phyloP scores from a whole-genome alignment of 2,113 vertebrate species.

The Chionomys nivalis region DNA sequence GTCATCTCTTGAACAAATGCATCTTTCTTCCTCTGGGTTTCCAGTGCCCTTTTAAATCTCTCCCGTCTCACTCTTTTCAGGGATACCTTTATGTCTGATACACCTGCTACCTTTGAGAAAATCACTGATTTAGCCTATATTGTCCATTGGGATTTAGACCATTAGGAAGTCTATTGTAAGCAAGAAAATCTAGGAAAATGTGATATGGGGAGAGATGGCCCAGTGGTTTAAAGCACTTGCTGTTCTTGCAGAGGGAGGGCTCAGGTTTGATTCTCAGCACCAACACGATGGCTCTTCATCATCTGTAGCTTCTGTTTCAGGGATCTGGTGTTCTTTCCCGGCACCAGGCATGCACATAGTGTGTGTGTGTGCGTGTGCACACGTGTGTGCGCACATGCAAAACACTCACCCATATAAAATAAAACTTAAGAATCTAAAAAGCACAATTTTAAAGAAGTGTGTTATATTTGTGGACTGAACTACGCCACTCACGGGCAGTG shows the following conservation, averaged over 20 bases:
- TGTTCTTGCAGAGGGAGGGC: background rate
- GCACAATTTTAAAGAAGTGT: background rate
- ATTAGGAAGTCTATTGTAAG: background rate
- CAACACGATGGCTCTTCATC: background rate
- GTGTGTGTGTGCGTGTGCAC: background rate
- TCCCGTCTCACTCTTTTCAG: background rate
- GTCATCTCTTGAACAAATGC: background rate
- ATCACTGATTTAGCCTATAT: background rate
- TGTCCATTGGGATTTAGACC: background rate
- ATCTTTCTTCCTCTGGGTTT: background rate
- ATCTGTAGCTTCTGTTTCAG: background rate
- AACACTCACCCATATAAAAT: background rate
- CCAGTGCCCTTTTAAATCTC: background rate
- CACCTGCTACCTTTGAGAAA: background rate
- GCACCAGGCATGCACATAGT: background rate
- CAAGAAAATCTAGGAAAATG: background rate
- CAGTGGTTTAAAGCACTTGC: background rate
- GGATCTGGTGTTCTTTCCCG: background rate
- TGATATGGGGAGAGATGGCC: background rate
- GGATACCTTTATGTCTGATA: background rate
- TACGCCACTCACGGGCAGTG: fast-evolving
- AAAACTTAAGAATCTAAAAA: background rate
- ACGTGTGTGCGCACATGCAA: background rate
- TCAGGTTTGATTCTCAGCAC: background rate
- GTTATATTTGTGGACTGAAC: background rate